phyloP scores from a whole-genome alignment of 92 coral and sea anemone genomes.

The Anthopleura xanthogrammica region DNA sequence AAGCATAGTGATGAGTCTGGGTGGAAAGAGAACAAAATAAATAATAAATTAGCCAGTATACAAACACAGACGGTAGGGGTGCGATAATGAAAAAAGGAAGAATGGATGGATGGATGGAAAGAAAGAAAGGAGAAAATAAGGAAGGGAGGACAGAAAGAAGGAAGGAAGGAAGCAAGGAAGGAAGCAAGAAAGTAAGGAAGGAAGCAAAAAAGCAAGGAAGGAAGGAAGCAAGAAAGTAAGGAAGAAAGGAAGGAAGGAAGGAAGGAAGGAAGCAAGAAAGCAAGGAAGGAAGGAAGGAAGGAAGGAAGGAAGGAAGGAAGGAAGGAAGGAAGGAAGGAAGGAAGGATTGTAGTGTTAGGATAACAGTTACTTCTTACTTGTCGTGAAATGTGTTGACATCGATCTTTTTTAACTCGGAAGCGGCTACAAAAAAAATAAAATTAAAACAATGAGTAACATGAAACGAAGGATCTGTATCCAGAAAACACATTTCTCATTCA shows the following conservation, averaged over 20 bases:
- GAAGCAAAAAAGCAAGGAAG: too few species aligned
- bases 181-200: too few species aligned
- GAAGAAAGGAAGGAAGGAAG: neutral
- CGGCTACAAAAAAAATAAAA: conserved; percentile 20
- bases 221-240: neutral
- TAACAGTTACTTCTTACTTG: conserved; percentile 37
- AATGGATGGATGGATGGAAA: neutral
- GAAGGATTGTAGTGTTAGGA: neutral
- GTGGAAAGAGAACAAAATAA: too few species aligned
- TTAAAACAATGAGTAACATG: neutral
- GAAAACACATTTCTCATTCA: neutral
- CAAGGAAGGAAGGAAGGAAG: neutral
- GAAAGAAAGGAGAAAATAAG: neutral
- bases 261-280: neutral
- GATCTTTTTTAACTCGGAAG: conserved; percentile 48
- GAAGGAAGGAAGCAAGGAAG: too few species aligned
- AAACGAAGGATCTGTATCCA: neutral
- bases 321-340: neutral
- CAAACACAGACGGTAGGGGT: too few species aligned
- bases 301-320: too few species aligned
- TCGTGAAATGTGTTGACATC: conserved; percentile 78
- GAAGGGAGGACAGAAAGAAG: too few species aligned
- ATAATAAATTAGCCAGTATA: too few species aligned
- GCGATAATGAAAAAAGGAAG: too few species aligned
- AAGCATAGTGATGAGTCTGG: conserved; percentile 73